Evolutionary conservation across 2,797 vertebrate species (phyloP).

Genomic region (Austrolebias charrua): DNA sequence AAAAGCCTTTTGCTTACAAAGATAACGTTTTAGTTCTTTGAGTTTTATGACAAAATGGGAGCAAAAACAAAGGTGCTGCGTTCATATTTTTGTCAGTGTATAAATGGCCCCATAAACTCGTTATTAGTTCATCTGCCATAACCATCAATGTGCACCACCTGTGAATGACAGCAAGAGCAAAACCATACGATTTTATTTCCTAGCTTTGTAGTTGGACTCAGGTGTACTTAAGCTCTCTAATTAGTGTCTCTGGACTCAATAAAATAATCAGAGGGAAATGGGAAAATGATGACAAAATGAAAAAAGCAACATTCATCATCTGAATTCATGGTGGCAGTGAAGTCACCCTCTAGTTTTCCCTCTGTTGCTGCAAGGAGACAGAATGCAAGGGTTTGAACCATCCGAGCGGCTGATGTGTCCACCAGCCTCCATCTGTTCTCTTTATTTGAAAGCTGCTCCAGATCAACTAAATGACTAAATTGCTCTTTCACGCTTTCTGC

Average conservation of each 20-base stretch:
- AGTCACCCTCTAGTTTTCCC: constrained; percentile 16
- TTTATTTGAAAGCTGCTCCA: constrained; percentile 29
- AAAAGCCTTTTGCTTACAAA: no score
- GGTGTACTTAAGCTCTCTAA: no score
- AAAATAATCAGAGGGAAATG: constrained; percentile 7
- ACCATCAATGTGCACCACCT: no score
- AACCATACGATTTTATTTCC: no score
- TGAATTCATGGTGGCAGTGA: constrained; percentile 13
- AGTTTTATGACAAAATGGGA: no score
- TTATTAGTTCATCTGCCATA: no score
- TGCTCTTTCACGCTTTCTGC: constrained; percentile 20
- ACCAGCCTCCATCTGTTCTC: constrained; percentile 38
- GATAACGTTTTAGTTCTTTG: no score
- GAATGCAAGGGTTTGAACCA: constrained; percentile 36
- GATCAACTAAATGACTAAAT: constrained; percentile 41
- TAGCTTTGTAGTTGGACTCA: no score
- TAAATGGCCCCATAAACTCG: no score
- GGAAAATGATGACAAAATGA: constrained; percentile 17
- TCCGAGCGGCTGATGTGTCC: constrained; percentile 17
- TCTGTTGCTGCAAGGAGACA: constrained; percentile 17
- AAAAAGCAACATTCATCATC: constrained; percentile 33
- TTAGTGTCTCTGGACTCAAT: constrained; percentile 14
- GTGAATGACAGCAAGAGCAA: no score
- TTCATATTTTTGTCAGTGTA: no score
- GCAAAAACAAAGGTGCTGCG: no score